Evolutionary conservation across 2,797 vertebrate genomes (phyloP).

Genomic region (Picus viridis): DNA sequence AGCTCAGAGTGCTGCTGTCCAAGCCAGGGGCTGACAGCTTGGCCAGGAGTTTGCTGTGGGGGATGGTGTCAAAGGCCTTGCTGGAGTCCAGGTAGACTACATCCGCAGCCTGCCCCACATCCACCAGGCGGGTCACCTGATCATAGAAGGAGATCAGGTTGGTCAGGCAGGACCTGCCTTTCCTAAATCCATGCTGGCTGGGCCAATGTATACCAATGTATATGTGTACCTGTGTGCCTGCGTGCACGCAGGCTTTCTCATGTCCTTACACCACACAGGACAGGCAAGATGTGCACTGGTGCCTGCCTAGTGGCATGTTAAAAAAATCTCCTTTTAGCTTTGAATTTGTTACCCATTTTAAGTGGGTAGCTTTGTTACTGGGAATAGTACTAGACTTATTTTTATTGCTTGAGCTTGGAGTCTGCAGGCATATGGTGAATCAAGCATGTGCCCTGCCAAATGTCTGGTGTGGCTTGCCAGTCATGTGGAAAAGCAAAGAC

Average conservation of each 20-base stretch:
- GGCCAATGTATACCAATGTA: no score
- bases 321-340: background rate
- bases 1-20: no score
- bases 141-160: no score
- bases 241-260: background rate
- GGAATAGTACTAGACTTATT: background rate
- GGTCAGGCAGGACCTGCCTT: no score
- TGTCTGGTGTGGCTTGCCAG: background rate
- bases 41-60: no score
- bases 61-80: no score
- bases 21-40: no score
- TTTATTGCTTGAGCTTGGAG: background rate
- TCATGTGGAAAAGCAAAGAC: conserved; percentile 44
- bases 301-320: background rate
- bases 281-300: background rate
- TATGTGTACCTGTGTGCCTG: accelerated
- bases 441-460: conserved; percentile 16
- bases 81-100: no score
- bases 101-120: no score
- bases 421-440: background rate
- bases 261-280: background rate
- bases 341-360: background rate
- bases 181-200: no score
- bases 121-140: no score
- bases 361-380: background rate